Evolutionary conservation across 2,797 vertebrate species (phyloP), one percentile per base, ranked within the genome.

Genomic region (Vipera latastei): DNA sequence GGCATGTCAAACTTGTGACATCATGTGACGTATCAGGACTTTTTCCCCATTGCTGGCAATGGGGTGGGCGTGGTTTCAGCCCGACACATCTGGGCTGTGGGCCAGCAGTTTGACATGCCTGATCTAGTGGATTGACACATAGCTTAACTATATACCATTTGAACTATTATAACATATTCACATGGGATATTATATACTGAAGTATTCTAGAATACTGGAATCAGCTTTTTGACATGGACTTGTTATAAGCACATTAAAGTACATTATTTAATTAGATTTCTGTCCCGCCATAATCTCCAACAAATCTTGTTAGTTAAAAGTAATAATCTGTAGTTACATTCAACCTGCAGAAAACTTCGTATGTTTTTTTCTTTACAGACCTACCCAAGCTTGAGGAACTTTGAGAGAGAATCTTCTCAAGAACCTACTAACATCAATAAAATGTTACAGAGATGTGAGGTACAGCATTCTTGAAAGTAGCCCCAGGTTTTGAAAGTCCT

Each of bases 71-170:
- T n/a, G n/a, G 6, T 16, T n/a, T 32, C n/a, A 6, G 5, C 12
- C 0, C 5, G 9, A 65, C 3, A 4, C 11, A 38, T 16, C 65
- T 1, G 2, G 14, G 14, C 6, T 0, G 0, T 1, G 6, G 2
- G n/a, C 5, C 0, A 1, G 14, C n/a, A 18, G 65, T 69, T 69
- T 32, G 13, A 32, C n/a, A 73, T 14, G 28, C 13, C 65, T 73
- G 14, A 1, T 73, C 65, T 69, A 69, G n/a, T 69, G 32, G 18
- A 18, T 1, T 78, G 69, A 78, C 69, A 22, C 7, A 44, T 38
- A 16, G 6, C 69, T 73, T 73, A 38, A 38, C 16, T 73, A 8
- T 28, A 65, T 65, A 11, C 61, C 65, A 38, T 38, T 18, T 73
- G 32, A 16, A 73, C 16, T 38, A 73, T 14, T 73, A 38, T 20